phyloP scores from a whole-genome alignment of 2,797 vertebrate species.

The Scleropages formosus region DNA sequence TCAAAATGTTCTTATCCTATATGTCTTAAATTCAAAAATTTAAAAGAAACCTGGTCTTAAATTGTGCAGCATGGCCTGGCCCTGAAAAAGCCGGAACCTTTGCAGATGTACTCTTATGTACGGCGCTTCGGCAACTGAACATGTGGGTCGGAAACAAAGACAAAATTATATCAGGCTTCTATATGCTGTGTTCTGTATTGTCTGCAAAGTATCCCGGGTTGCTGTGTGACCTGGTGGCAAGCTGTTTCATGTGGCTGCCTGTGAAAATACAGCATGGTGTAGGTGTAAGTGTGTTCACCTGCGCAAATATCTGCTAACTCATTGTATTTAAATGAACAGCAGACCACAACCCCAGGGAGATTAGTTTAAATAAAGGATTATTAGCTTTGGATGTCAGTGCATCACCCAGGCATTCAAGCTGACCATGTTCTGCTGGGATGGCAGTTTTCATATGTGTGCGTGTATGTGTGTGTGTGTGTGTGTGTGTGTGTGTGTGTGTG shows the following conservation, averaged over 20 bases:
- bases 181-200: not conserved
- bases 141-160: not conserved
- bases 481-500: too few relatives aligned
- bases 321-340: conserved; percentile 35
- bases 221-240: not conserved
- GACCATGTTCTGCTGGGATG: conserved; percentile 17
- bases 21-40: not conserved
- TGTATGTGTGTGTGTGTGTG: too few relatives aligned
- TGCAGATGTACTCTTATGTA: not conserved
- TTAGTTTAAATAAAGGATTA: conserved; percentile 31
- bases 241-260: not conserved
- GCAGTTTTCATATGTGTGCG: conserved; percentile 9
- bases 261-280: not conserved
- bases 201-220: not conserved
- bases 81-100: not conserved
- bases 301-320: conserved; percentile 31
- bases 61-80: not conserved
- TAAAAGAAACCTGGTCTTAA: conserved; percentile 24
- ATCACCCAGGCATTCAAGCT: conserved; percentile 14
- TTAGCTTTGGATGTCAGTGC: conserved; percentile 23
- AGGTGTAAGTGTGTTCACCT: not conserved
- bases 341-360: conserved; percentile 27
- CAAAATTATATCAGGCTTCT: not conserved
- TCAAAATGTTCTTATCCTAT: conserved; percentile 28
- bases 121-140: not conserved